Evolutionary conservation across 1,140 invertebrate genomes (phyloP).

Genomic region (Bombus soroeensis): DNA sequence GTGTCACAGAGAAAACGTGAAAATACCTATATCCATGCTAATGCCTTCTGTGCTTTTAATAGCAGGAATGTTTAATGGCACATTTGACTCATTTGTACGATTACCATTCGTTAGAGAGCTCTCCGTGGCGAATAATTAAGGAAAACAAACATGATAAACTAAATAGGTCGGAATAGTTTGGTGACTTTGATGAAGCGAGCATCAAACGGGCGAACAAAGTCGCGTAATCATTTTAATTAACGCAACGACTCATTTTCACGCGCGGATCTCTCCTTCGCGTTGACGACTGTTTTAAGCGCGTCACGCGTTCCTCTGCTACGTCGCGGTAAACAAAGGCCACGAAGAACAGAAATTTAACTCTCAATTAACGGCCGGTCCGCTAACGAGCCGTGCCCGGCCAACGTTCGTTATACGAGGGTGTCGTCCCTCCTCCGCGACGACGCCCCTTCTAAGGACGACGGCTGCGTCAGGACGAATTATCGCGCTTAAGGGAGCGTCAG

Average conservation of each 20-base stretch:
- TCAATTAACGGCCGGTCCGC: conserved; percentile 38
- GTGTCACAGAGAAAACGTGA: no score
- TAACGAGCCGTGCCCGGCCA: conserved; percentile 33
- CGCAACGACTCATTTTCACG: background rate
- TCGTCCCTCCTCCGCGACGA: background rate
- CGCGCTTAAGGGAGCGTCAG: conserved; percentile 13
- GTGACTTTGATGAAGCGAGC: background rate
- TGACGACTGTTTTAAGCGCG: background rate
- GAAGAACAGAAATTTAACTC: conserved; percentile 40
- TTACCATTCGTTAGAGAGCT: background rate
- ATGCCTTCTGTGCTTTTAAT: no score
- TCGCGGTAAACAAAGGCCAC: conserved; percentile 14
- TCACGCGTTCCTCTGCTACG: background rate
- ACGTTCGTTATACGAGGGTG: conserved; percentile 20
- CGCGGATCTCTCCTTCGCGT: background rate
- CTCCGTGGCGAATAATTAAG: background rate
- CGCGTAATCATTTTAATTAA: conserved; percentile 41
- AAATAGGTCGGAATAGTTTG: background rate
- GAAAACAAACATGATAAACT: background rate
- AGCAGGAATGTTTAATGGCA: no score
- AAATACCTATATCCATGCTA: no score
- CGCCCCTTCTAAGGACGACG: conserved; percentile 25
- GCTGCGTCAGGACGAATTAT: conserved; percentile 41
- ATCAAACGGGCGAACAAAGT: background rate
- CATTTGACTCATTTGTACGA: background rate